Evolutionary conservation across 2,797 vertebrate species (phyloP).

Genomic region (Galagoides demidoff): DNA sequence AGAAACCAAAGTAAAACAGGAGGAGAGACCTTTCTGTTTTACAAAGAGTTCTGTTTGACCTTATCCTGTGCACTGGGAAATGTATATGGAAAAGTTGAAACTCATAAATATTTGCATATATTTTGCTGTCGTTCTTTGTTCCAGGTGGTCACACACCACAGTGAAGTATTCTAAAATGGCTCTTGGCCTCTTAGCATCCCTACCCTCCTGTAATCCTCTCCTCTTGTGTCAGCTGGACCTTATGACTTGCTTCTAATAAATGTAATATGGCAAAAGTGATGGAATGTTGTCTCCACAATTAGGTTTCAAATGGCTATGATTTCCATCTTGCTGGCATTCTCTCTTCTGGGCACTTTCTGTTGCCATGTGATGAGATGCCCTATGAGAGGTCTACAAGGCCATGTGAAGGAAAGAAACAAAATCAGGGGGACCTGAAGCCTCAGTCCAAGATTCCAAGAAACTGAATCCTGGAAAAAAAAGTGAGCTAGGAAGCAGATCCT

Average conservation of each 20-base stretch:
- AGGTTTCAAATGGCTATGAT: background rate
- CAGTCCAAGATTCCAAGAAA: background rate
- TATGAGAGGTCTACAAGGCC: background rate
- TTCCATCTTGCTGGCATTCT: background rate
- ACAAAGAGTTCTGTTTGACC: background rate
- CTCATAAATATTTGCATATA: background rate
- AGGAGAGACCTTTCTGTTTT: slow-evolving; percentile 19
- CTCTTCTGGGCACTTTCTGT: background rate
- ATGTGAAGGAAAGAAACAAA: background rate
- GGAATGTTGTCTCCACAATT: background rate
- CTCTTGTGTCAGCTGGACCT: background rate
- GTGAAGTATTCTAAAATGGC: background rate
- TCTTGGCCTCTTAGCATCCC: background rate
- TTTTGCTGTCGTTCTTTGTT: background rate
- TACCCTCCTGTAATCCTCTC: background rate
- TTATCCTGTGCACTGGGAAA: background rate
- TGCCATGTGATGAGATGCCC: background rate
- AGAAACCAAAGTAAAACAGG: background rate
- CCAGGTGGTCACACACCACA: background rate
- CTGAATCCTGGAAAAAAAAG: background rate
- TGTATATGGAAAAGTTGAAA: background rate
- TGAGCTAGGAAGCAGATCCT: background rate
- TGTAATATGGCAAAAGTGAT: background rate
- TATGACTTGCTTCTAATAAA: background rate
- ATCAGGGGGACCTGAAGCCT: background rate